These are phyloP conservation scores for Theretra japonica DNA, from an alignment of 2,888 invertebrate species.

Conservation along the genomic window DNA sequence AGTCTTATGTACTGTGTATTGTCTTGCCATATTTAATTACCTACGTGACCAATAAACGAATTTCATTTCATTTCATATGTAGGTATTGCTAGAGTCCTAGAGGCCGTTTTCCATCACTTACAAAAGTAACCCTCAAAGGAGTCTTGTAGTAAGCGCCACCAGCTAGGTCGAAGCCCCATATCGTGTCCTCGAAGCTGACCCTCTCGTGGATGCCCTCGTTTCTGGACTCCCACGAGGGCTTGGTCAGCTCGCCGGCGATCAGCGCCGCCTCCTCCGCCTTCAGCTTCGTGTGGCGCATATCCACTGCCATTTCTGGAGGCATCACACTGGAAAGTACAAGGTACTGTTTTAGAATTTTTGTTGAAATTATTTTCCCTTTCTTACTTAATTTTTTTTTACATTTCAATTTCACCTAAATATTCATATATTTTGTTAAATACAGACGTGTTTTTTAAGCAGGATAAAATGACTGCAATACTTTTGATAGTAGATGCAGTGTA, in stretches of 20 bases:
- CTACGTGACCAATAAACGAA: too few species aligned
- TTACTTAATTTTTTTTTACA: too few species aligned
- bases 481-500: too few species aligned
- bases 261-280: constrained; percentile 66
- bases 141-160: constrained; percentile 71
- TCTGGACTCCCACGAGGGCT: constrained; percentile 71
- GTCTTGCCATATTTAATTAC: too few species aligned
- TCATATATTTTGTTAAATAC: too few species aligned
- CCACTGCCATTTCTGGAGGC: constrained; percentile 52
- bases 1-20: too few species aligned
- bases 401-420: too few species aligned
- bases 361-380: too few species aligned
- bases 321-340: constrained; percentile 36
- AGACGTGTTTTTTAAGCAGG: too few species aligned
- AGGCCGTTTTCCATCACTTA: constrained; percentile 44
- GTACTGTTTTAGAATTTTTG: background rate
- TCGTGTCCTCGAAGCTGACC: constrained; percentile 73
- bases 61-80: too few species aligned
- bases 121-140: constrained; percentile 67
- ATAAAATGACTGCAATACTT: too few species aligned
- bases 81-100: too few species aligned
- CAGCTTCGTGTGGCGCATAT: constrained; percentile 66
- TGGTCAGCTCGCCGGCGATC: constrained; percentile 64
- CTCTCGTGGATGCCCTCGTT: constrained; percentile 78
- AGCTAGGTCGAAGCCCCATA: constrained; percentile 78